These are phyloP conservation scores for Arrhamphus sclerolepis DNA, from an alignment of 2,797 vertebrate species.

Conservation along the genomic window DNA sequence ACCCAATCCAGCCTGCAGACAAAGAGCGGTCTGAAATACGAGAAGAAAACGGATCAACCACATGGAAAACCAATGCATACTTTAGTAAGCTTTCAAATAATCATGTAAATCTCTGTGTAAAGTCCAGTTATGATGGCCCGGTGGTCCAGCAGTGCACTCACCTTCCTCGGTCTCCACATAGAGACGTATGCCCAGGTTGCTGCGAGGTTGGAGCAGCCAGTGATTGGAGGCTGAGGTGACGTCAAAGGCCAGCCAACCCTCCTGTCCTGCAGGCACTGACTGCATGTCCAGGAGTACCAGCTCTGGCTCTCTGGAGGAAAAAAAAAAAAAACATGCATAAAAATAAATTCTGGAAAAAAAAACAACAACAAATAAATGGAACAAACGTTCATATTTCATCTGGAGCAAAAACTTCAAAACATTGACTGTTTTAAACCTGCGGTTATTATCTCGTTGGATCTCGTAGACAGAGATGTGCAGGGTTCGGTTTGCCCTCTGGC, in stretches of 20 bases:
- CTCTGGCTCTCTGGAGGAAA: slow-evolving; percentile 86
- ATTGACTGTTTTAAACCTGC: slow-evolving; percentile 83
- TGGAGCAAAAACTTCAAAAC: no score
- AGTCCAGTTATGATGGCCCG: no score
- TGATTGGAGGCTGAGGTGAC: slow-evolving; percentile 91
- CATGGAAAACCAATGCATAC: no score
- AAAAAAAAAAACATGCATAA: background rate
- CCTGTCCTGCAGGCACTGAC: slow-evolving; percentile 86
- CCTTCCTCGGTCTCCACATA: slow-evolving; percentile 94
- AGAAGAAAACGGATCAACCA: background rate
- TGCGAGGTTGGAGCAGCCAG: slow-evolving; percentile 87
- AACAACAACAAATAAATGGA: no score
- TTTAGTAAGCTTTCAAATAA: no score
- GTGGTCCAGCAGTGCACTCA: slow-evolving; percentile 52
- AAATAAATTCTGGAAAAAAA: no score
- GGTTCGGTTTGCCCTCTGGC: slow-evolving; percentile 82
- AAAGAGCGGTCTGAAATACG: slow-evolving; percentile 85
- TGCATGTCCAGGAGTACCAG: slow-evolving; percentile 93
- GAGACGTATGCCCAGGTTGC: slow-evolving; percentile 91
- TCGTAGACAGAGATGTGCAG: slow-evolving; percentile 92
- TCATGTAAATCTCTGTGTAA: no score
- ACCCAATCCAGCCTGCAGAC: slow-evolving; percentile 87
- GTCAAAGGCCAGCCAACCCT: slow-evolving; percentile 95
- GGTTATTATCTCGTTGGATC: slow-evolving; percentile 84
- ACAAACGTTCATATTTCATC: no score